Evolutionary conservation across 2,113 vertebrate species (phyloP), one percentile per base, ranked within the genome.

Genomic region (Cavia porcellus): DNA sequence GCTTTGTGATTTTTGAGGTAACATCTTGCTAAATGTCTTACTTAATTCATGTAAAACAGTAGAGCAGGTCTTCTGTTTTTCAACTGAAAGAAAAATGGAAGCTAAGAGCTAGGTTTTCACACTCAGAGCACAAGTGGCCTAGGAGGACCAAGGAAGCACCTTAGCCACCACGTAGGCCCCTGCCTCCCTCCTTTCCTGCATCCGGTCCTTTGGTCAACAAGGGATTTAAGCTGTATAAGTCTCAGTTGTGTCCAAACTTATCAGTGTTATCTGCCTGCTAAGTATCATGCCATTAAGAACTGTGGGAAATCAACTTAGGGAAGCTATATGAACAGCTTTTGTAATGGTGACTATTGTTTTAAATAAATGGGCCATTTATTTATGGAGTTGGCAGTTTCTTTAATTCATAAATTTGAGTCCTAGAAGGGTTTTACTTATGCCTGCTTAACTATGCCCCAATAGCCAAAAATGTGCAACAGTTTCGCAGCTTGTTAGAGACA

Each of bases 171-270:
- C 30, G 47, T 4, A 38, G 55, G 66, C 24, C 24, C 12, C 25
- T 12, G 55, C 13, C 24, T 45, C 57, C 30, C 15, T n/a, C 25
- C 11, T 19, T 50, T 70, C 45, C n/a, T 86, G 28, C 19, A 1
- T 11, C 12, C 20, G 28, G 25, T 50, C 64, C 80, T 38, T 1
- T 45, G 45, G 70, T 28, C 6, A 2, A 12, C 17, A 75, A 74
- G 57, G 35, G n/a, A 87, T 79, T 24, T 22, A 25, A 59, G 50
- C 57, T 47, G 22, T 35, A 9, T 68, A n/a, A 50, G 70, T 70
- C 62, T 77, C 52, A 82, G 5, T 66, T 92, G 89, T 82, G 32
- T 93, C 77, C n/a, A 91, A 28, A 59, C 93, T 59, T 66, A n/a
- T 82, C 30, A n/a, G 8, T 24, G 22, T 52, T 85, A 52, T 2